A percentile compares a stretch with the other conserved stretches of the same genome.
Evolutionary conservation across 2,797 vertebrate genomes (phyloP).

Genomic region (Clarias fuscus): DNA sequence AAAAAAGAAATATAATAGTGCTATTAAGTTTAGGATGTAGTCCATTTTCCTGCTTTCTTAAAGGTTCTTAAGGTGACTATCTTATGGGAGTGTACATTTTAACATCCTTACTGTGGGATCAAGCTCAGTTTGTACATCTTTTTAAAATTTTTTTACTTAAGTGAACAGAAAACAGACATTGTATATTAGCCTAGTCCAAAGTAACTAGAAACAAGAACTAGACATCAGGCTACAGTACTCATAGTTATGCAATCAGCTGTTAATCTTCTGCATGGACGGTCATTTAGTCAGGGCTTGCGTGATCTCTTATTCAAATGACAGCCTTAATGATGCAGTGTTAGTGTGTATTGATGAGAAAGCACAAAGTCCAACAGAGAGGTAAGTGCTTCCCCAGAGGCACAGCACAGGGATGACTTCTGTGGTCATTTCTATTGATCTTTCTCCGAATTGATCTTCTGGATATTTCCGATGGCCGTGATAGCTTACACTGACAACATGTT

Average conservation of each 20-base stretch:
- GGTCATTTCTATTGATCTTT: slow-evolving; percentile 2
- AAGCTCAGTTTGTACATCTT: not conserved
- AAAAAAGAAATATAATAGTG: not conserved
- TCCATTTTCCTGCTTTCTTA: not conserved
- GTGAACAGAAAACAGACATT: not conserved
- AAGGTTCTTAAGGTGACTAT: not conserved
- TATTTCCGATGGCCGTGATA: slow-evolving; percentile 4
- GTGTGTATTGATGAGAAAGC: not conserved
- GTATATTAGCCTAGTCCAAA: not conserved
- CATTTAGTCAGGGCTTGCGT: not conserved
- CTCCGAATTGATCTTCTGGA: not conserved
- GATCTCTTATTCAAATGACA: not conserved
- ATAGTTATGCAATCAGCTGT: not conserved
- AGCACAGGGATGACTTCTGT: slow-evolving; percentile 12
- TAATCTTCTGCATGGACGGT: not conserved
- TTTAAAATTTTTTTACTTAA: not conserved
- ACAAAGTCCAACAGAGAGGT: not conserved
- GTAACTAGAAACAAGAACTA: not conserved
- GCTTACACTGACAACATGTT: not conserved
- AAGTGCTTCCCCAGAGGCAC: not conserved
- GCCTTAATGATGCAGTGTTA: not conserved
- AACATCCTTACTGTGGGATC: not conserved
- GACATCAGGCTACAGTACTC: not conserved
- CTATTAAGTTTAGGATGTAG: not conserved
- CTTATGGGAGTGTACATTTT: not conserved